Conservation (phyloP, 2,888 invertebrate genomes). For the Eustalomyia histrio region DNA sequence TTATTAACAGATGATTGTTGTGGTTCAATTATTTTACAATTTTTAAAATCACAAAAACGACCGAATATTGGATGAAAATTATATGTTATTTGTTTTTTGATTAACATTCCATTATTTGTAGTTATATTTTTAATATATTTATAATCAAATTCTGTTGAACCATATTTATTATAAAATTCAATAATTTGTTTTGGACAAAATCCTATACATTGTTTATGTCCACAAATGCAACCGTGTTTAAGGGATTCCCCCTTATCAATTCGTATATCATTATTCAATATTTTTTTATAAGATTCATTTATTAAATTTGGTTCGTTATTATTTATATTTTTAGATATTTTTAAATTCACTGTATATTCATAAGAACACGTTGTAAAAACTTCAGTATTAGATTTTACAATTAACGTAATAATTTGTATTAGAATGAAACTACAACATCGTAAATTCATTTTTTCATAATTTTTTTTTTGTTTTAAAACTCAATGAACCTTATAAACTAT, state of each 20-base stretch:
- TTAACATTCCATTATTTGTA: not conserved
- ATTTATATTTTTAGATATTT: not conserved
- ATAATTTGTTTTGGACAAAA: slow-evolving; percentile 36
- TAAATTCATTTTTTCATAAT: slow-evolving; percentile 9
- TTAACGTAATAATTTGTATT: not conserved
- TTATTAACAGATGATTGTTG: no score
- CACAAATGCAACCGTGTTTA: slow-evolving; percentile 55
- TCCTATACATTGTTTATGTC: slow-evolving; percentile 27
- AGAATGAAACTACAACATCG: not conserved
- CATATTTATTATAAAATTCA: no score
- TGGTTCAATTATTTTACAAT: no score
- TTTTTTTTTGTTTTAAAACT: no score
- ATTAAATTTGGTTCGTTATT: slow-evolving; percentile 26
- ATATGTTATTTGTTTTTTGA: slow-evolving; percentile 27
- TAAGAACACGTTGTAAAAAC: slow-evolving; percentile 21
- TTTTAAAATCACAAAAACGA: no score
- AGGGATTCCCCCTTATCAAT: not conserved
- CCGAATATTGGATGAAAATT: slow-evolving; percentile 36
- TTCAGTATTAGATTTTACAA: not conserved
- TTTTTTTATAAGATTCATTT: slow-evolving; percentile 2
- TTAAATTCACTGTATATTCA: slow-evolving; percentile 26
- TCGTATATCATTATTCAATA: not conserved
- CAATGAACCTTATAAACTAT: no score
- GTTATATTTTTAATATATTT: no score
- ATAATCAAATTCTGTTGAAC: no score